Evolutionary conservation across 2,888 invertebrate species (phyloP), one percentile per base, ranked within the genome.

Genomic region (Sesamia inferens): DNA sequence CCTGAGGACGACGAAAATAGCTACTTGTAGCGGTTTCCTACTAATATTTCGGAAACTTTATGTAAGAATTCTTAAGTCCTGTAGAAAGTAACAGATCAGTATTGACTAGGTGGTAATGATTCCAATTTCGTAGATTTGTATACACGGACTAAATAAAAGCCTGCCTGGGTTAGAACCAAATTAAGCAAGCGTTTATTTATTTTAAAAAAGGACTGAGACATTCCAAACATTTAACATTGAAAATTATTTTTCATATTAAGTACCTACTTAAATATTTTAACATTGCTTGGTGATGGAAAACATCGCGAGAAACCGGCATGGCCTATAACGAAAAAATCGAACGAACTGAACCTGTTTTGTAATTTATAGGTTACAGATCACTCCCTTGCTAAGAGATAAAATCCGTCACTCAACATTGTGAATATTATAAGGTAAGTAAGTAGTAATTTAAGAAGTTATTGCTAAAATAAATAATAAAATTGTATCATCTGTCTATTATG

Each of bases 401-500:
- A 19, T 19, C 19, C 19, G 19, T 51, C 8, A 10, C 4, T 10
- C 19, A n/a, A 1, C 51, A 10, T 0, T 51, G 51, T 1, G 19
- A 51, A 51, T 4, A 51, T n/a, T 51, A 51, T n/a, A 19, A 8
- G 48, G 6, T 14, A 16, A 19, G 31, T 24, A 24, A 19, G 31
- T 24, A 24, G 44, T 10, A 31, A 81, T 10, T 31, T 65, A 31
- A 39, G 5, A 58, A 75, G 11, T 39, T 57, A 62, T 62, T 66
- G 47, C 13, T 57, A 7, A 62, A 58, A 63, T 44, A 61, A 48
- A 31, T 66, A 58, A 66, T 58, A 19, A 67, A 66, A 67, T 77
- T 75, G 55, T 73, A 58, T 31, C 47, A 71, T 59, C 71, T 67
- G 63, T 70, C 77, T 81, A 72, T 78, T 76, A 80, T 78, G 66